Percentiles rank a stretch among this genome's conserved stretches.
These are phyloP conservation scores for Amiota mariae DNA, from an alignment of 2,888 invertebrate genomes.

Conservation along the genomic window DNA sequence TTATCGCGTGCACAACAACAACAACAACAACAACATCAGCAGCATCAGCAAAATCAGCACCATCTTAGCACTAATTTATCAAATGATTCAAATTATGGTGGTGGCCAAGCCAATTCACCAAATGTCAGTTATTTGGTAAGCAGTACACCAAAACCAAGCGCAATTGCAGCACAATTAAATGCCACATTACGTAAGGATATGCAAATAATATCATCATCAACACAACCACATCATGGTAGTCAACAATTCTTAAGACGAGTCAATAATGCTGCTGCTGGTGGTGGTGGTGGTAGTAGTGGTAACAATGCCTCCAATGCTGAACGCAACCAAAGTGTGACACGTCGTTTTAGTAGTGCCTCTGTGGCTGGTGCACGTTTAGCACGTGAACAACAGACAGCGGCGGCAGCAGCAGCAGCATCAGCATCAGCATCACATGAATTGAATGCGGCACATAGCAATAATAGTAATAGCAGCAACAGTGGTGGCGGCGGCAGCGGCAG, in stretches of 20 bases:
- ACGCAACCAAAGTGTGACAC: constrained; percentile 40
- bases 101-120: constrained; percentile 18
- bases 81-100: no score
- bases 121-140: constrained; percentile 46
- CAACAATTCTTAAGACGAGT: constrained; percentile 42
- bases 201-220: constrained; percentile 57
- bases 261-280: constrained; percentile 39
- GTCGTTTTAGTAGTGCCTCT: constrained; percentile 69
- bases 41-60: constrained; percentile 44
- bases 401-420: constrained; percentile 43
- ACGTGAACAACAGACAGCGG: constrained; percentile 44
- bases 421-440: constrained; percentile 46
- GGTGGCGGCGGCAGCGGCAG: constrained; percentile 35
- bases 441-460: constrained; percentile 55
- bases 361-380: constrained; percentile 50
- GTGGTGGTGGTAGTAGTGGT: constrained; percentile 23
- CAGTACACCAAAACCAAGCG: constrained; percentile 52
- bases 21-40: no score
- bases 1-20: constrained; percentile 73
- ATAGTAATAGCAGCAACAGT: constrained; percentile 43
- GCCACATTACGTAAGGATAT: constrained; percentile 67
- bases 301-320: background rate
- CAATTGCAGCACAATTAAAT: constrained; percentile 64
- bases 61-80: constrained; percentile 25
- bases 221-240: constrained; percentile 49